phyloP scores from a whole-genome alignment of 2,113 vertebrate genomes.

The Pachyramphus minor region DNA sequence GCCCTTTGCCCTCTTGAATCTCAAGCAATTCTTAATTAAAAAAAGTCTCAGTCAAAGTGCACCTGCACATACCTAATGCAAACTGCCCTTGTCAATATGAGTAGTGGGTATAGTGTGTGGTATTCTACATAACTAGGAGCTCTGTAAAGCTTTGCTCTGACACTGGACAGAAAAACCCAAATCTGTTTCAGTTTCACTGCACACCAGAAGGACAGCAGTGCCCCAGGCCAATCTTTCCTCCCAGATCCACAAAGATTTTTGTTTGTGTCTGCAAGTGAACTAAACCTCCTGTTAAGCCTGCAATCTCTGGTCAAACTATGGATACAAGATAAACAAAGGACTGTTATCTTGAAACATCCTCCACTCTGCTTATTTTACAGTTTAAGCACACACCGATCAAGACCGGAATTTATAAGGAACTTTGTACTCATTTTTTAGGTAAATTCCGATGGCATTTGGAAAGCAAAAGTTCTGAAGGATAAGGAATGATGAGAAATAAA shows the following conservation, averaged over 20 bases:
- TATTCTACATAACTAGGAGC: background rate
- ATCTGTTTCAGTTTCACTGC: background rate
- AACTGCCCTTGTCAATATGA: background rate
- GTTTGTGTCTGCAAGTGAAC: background rate
- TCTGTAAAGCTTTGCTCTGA: background rate
- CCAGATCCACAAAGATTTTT: background rate
- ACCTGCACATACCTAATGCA: constrained; percentile 21
- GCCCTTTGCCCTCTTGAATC: background rate
- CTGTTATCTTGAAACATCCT: background rate
- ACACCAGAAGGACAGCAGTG: background rate
- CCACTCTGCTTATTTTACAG: background rate
- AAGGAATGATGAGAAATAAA: background rate
- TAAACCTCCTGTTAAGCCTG: background rate
- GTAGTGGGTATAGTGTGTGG: background rate
- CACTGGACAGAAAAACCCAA: background rate
- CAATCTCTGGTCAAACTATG: background rate
- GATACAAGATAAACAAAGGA: background rate
- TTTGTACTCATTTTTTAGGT: background rate
- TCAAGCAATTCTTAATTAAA: constrained; percentile 26
- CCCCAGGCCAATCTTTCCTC: background rate
- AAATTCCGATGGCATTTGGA: background rate
- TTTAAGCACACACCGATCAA: background rate
- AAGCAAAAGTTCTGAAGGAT: background rate
- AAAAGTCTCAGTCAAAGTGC: background rate
- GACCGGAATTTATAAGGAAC: background rate